Base-by-base conservation (phyloP, 2,888 invertebrate species). In the Pimpla rufipes region DNA sequence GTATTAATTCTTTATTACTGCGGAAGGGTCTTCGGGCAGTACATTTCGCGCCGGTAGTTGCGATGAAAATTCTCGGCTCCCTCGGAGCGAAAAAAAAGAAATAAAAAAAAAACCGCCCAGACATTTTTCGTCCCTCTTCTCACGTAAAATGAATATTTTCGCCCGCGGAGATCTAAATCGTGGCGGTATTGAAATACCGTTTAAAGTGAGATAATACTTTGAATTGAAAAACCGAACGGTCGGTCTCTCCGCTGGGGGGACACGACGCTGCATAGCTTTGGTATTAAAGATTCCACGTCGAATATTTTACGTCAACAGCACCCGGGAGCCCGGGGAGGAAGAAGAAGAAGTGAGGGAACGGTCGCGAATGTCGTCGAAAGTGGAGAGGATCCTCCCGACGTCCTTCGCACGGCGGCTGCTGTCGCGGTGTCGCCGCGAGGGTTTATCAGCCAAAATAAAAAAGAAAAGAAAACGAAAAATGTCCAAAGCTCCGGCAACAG, bases 121-220 rank as follows among this genome's bases (percentile, higher is more conserved):
- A 62, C 7, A 10, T 40, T 71, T 55, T 42, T 71, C 37, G 7
- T 64, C 37, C 29, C 1, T 47, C 16, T 21, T n/a, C 16, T 13
- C 16, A 2, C 8, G 52, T n/a, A 40, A 67, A 21, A 62, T 21
- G 40, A 81, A 71, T 40, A 67, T 79, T 76, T 66, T 77, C 42
- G 50, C 55, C 29, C 45, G n/a, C n/a, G 23, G 42, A 68, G 68
- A 29, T 29, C 50, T 52, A 55, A 75, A 50, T 70, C 62, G 75
- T 66, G 29, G 52, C 62, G 42, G 75, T 80, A 83, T 83, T 83
- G 84, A 83, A 89, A 89, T 89, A 85, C 84, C 85, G 71, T 74
- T 77, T 83, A 86, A 88, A 87, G 88, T 87, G 85, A 83, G 81
- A 89, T 88, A 88, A 88, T 88, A 88, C 86, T 85, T 85, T 85